These are phyloP conservation scores for Sarcophilus harrisii DNA, from an alignment of 2,797 vertebrate genomes.

Conservation along the genomic window DNA sequence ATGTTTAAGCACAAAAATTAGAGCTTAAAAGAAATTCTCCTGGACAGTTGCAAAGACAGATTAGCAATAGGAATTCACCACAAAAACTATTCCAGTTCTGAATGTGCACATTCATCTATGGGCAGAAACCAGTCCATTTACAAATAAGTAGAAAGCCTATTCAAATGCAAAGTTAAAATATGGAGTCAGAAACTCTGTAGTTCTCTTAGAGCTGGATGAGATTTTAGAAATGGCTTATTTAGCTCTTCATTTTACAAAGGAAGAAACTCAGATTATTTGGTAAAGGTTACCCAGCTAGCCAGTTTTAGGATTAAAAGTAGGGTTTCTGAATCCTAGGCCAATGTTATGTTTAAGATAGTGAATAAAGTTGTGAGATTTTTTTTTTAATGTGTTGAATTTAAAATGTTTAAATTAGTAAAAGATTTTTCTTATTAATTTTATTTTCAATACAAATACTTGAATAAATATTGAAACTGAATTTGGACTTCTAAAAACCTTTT, in stretches of 20 bases:
- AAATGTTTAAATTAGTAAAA: neutral
- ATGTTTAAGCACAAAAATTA: neutral
- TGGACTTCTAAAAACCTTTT: neutral
- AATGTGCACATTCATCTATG: neutral
- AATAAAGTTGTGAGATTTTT: neutral
- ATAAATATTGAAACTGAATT: neutral
- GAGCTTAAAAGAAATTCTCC: slow-evolving; percentile 1
- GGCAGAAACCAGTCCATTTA: neutral
- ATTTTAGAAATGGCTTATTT: neutral
- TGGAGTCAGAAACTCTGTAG: neutral
- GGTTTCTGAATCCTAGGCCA: neutral
- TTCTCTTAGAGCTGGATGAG: neutral
- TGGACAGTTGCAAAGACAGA: neutral
- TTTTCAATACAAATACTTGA: neutral
- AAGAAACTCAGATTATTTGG: neutral
- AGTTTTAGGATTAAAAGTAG: neutral
- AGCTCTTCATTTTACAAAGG: neutral
- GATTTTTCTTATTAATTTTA: neutral
- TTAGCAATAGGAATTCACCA: neutral
- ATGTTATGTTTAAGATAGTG: neutral
- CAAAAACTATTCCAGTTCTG: slow-evolving; percentile 16
- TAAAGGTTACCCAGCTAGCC: neutral
- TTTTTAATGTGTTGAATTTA: neutral
- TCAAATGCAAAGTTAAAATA: neutral
- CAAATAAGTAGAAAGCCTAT: neutral